phyloP scores from a whole-genome alignment of 2,888 invertebrate species.

The Agrilus mali region DNA sequence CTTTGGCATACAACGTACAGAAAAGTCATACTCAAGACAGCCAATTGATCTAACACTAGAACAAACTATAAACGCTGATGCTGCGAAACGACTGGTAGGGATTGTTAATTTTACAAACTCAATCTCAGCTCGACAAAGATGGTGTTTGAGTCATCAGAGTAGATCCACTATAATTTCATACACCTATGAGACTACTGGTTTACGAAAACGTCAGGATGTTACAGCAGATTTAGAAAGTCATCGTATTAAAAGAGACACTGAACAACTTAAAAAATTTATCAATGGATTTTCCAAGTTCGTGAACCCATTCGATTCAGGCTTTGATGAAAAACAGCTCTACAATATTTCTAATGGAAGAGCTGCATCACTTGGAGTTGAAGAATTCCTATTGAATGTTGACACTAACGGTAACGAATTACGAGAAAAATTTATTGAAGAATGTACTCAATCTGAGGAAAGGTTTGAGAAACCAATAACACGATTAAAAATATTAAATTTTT shows the following conservation, averaged over 20 bases:
- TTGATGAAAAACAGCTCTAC: background rate
- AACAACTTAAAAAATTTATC: background rate
- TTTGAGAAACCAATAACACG: slow-evolving; percentile 8
- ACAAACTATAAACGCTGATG: too few relatives aligned
- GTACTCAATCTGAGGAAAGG: slow-evolving; percentile 2
- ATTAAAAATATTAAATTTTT: slow-evolving; percentile 3
- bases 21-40: slow-evolving; percentile 15
- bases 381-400: slow-evolving; percentile 13
- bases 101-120: slow-evolving; percentile 12
- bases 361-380: slow-evolving; percentile 6
- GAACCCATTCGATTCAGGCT: background rate
- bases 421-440: slow-evolving; percentile 12
- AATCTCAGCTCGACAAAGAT: slow-evolving; percentile 17
- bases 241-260: background rate
- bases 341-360: slow-evolving; percentile 9
- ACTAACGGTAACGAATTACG: slow-evolving; percentile 2
- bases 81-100: slow-evolving; percentile 15
- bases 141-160: slow-evolving; percentile 15
- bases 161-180: slow-evolving; percentile 14
- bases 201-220: too few relatives aligned
- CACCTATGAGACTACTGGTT: too few relatives aligned
- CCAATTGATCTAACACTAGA: slow-evolving; percentile 17
- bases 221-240: background rate
- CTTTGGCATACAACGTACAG: slow-evolving; percentile 17
- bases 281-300: background rate